Evolutionary conservation across 2,113 vertebrate genomes (phyloP).

Genomic region (Oreocharis arfaki): DNA sequence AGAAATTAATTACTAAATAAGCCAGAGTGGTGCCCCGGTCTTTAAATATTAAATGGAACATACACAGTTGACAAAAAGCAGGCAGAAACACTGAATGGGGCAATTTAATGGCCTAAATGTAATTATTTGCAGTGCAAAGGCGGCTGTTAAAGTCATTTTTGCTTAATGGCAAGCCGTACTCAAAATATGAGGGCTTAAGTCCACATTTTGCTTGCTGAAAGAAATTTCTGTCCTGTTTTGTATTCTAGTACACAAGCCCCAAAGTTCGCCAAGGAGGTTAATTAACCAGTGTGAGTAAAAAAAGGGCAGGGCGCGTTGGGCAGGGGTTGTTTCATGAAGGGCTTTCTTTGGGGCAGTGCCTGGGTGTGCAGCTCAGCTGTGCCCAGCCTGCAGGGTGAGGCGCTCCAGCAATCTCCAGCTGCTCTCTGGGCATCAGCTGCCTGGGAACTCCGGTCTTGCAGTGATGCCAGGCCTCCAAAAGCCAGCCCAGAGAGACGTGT

Average conservation of each 20-base stretch:
- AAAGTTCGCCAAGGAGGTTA: neutral
- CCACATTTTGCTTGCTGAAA: neutral
- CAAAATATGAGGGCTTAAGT: neutral
- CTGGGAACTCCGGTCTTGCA: neutral
- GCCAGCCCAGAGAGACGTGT: too few species aligned
- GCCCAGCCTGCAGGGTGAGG: neutral
- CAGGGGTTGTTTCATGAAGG: neutral
- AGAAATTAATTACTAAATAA: slow-evolving; percentile 34
- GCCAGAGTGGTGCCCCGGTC: neutral
- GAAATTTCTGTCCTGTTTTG: neutral
- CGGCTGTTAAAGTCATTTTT: neutral
- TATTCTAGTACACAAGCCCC: neutral
- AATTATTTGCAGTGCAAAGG: neutral
- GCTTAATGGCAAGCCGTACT: neutral
- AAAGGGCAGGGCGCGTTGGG: neutral
- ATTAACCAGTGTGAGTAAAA: neutral
- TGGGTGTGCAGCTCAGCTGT: neutral
- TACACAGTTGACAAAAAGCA: slow-evolving; percentile 12
- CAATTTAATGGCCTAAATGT: neutral
- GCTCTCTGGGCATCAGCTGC: neutral
- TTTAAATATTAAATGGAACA: slow-evolving; percentile 25
- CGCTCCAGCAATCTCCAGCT: neutral
- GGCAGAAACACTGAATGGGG: slow-evolving; percentile 9
- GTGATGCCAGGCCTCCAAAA: neutral
- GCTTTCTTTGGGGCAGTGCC: too few species aligned